Base-by-base conservation (phyloP, 2,888 invertebrate genomes). In the Leucophora obtusa region DNA sequence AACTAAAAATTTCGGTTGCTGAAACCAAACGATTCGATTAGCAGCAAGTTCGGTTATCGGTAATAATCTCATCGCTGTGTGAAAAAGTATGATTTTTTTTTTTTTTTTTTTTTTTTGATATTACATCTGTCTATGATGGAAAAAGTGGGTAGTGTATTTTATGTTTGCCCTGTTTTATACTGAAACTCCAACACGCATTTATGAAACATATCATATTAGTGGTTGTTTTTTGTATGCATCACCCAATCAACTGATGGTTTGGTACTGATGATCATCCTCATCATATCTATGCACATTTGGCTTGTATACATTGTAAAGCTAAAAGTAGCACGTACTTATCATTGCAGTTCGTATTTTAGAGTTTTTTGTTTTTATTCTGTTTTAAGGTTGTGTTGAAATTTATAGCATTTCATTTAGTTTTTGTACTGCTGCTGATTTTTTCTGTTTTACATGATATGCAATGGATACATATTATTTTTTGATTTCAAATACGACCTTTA, bases 321-420 rank as follows among this genome's bases (percentile, higher is more conserved):
- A 65, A 53, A 63, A 59, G 59, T 72, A 72, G 69, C 77, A 80
- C 80, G 80, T 80, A 73, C 72, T 77, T 80, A 80, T 80, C 80
- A 76, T 72, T 59, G 53, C 24, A 72, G 63, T 80, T 28, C 62
- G 54, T 75, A 43, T 54, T 56, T 50, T 38, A 53, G 59, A 21
- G 38, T 21, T 47, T n/a, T 35, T 4, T 11, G n/a, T n/a, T n/a
- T n/a, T 35, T 60, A 21, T 28, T 21, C 69, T 50, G 15, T 69
- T 50, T 51, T 62, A 8, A 24, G 43, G 43, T 47, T 28, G 1
- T 28, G 28, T 28, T 2, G 43, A 47, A n/a, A 47, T 47, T 47
- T 47, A 47, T 47, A 47, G 43, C 43, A 47, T 47, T 47, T 47
- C 43, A 47, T 47, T 47, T 47, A 0, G 14, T 47, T 47, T n/a